Evolutionary conservation across 2,888 invertebrate species (phyloP), one percentile per base, ranked within the genome.

Genomic region (Meteorus cinctellus): DNA sequence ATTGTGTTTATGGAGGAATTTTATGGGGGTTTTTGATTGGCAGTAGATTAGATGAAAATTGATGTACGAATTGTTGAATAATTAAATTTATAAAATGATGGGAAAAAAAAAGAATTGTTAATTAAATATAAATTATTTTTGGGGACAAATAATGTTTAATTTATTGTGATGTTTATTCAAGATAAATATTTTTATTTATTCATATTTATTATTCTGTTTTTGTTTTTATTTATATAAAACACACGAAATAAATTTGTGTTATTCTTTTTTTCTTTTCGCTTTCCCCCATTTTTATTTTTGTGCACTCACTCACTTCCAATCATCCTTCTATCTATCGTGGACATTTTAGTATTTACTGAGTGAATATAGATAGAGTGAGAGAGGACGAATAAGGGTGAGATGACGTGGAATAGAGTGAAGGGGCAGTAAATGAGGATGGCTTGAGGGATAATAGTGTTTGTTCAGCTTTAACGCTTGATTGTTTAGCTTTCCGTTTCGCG

Each of bases 381-480:
- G 45, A 45, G 45, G 45, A n/a, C 12, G 19, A 48, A 27, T 12
- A 41, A 12, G 41, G 41, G 41, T 12, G 41, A 41, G 12, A 12
- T 41, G 12, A 72, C 19, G 31, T 62, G 29, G n/a, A 27, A 5
- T 14, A 14, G 29, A 27, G 27, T 41, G 19, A 27, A 27, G 31
- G 63, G n/a, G 36, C 34, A 65, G 65, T 34, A 65, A 31, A 34
- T 71, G 63, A 63, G 67, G 68, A 60, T 71, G 55, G 10, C 66
- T 59, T 51, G 5, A 55, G 69, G 71, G 74, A 76, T 82, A 81
- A 84, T 82, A 80, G 79, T 79, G 76, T 80, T 81, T 82, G 81
- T 73, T 78, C 78, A 79, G 80, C 82, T 84, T 83, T 81, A 81
- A 80, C 76, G 79, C 70, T 69, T 75, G 81, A 83, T 81, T 82